Evolutionary conservation across 2,797 vertebrate genomes (phyloP), one percentile per base, ranked within the genome.

Genomic region (Numenius phaeopus): DNA sequence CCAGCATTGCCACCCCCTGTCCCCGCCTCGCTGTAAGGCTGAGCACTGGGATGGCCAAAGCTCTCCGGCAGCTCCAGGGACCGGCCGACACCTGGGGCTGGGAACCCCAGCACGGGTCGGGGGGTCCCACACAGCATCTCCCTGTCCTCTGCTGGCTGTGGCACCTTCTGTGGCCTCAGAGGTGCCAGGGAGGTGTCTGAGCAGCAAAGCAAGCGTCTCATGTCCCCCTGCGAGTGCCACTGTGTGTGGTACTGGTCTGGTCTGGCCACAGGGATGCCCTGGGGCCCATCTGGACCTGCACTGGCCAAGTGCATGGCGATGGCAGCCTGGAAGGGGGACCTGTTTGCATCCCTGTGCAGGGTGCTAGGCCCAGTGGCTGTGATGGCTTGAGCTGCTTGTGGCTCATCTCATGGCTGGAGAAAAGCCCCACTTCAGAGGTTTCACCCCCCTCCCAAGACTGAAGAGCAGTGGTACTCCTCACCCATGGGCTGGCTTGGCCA

Each of bases 11-110:
- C 83, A 69, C 73, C 73, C 89, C 52, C 44, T 24, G 52, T 5
- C 83, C 95, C 92, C 1, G 4, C 47, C 65, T 91, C 77, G 4
- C 94, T 96, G 97, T 21, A 91, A 82, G 97, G 95, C 95, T 93
- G 80, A 62, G 77, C 89, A 92, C 89, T 91, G 94, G 82, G 49
- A 79, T 18, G 37, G 58, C 70, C 70, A 9, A 62, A 76, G 22
- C 29, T 32, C 76, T 34, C 19, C 0, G 1, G 21, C 2, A 3
- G 62, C 81, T 44, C 5, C 2, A 76, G 84, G 79, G 50, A 30
- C 50, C 1, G 0, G 23, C 13, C 0, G 1, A 47, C 4, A 8
- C 42, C 49, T 8, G 39, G 73, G 49, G 16, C 24, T 42, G 66
- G 64, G 34, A 24, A 2, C 16, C 27, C 55, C 2, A 9, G 27